Conservation (phyloP, 2,113 vertebrate genomes). For the Ameiurus melas region DNA sequence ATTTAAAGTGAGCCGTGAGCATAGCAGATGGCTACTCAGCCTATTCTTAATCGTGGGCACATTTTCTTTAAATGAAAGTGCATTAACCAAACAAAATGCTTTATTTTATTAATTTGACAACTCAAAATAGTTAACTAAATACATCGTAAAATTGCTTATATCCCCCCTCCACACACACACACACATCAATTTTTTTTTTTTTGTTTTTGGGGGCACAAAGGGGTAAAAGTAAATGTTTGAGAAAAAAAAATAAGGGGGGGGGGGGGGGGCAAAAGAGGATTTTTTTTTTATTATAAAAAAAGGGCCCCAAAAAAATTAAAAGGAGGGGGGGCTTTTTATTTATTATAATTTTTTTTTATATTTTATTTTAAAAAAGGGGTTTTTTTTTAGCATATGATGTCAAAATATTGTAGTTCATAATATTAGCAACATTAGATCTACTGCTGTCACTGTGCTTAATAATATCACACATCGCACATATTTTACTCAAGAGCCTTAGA, state of each 20-base stretch:
- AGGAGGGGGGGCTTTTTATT: no score
- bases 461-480: constrained; percentile 3
- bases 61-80: not conserved
- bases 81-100: not conserved
- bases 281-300: no score
- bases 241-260: no score
- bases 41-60: not conserved
- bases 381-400: no score
- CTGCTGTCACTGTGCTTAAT: not conserved
- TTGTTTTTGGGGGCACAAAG: no score
- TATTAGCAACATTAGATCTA: not conserved
- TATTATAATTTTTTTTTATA: no score
- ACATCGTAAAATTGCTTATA: not conserved
- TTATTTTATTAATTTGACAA: not conserved
- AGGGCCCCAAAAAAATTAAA: no score
- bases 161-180: no score
- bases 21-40: not conserved
- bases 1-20: not conserved
- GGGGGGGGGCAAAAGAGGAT: no score
- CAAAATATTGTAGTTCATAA: not conserved
- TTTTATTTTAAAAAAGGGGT: no score
- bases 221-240: no score
- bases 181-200: no score
- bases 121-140: not conserved
- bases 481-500: not conserved